Evolutionary conservation across 2,113 vertebrate genomes (phyloP), one percentile per base, ranked within the genome.

Genomic region (Oryzias javanicus): DNA sequence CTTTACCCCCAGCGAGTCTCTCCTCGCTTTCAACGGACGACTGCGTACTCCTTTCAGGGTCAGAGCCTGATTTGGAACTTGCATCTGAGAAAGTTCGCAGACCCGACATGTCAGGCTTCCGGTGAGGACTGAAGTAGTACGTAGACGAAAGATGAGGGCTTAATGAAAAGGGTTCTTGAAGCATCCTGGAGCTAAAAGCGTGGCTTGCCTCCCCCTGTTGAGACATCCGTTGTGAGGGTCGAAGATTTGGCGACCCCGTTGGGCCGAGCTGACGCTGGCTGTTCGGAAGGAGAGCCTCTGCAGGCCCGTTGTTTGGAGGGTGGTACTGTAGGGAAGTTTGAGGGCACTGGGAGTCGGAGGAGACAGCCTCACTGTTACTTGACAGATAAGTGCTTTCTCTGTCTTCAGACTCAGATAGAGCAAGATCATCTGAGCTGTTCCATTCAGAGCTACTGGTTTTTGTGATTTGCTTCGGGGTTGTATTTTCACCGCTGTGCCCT

Each of bases 161-260:
- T 1, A 72, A 63, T 15, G 84, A 81, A 22, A 85, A 86, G 3
- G 87, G 59, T 54, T 90, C 89, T 75, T 91, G 90, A 15, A 92
- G 87, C 68, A 86, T 84, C 61, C 87, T 82, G 0, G 90, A 89
- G 1, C 89, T 84, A 29, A 90, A 91, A n/a, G 4, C 56, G 24
- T 81, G 85, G 70, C 80, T 72, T 0, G 64, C 55, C 52, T 86
- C 89, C 0, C 71, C 87, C 22, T 53, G 79, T 49, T 76, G 83
- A 14, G 70, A 1, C 45, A 58, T 24, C 62, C 78, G 88, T 58
- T 80, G 66, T 49, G 58, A 14, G 0, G 93, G 84, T 64, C 93
- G 94, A 64, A 94, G 92, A n/a, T 93, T 92, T 4, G 94, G 92
- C n/a, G 94, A 81, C 62, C 92, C 91, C 1, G 94, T 86, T 2